Evolutionary conservation across 2,113 vertebrate species (phyloP).

Genomic region (Myxocyprinus asiaticus): DNA sequence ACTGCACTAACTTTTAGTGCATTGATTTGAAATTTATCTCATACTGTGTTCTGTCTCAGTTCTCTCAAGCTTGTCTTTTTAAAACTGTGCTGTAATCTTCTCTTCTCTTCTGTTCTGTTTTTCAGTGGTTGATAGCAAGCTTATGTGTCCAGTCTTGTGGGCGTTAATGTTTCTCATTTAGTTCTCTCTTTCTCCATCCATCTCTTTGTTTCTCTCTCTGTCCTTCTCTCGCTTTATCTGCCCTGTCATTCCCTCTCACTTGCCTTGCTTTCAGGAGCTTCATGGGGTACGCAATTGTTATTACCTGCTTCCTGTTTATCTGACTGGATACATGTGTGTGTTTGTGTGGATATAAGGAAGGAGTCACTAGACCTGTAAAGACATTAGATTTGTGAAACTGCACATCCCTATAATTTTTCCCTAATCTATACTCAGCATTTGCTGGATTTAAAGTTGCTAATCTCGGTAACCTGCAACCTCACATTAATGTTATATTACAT

Average conservation of each 20-base stretch:
- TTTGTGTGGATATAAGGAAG: slow-evolving; percentile 41
- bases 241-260: slow-evolving; percentile 68
- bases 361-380: not conserved
- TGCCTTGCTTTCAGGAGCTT: slow-evolving; percentile 94
- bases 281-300: slow-evolving; percentile 88
- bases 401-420: too few species aligned
- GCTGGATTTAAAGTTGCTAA: too few species aligned
- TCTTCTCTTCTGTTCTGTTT: slow-evolving; percentile 1
- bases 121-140: slow-evolving; percentile 30
- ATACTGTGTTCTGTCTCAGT: slow-evolving; percentile 26
- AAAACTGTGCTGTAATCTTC: slow-evolving; percentile 23
- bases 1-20: too few species aligned
- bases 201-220: slow-evolving; percentile 22
- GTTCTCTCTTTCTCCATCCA: not conserved
- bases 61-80: slow-evolving; percentile 1
- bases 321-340: slow-evolving; percentile 40
- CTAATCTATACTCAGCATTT: too few species aligned
- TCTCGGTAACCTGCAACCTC: too few species aligned
- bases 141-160: slow-evolving; percentile 18
- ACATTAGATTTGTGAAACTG: not conserved
- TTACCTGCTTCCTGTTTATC: slow-evolving; percentile 39
- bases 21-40: slow-evolving; percentile 48
- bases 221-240: slow-evolving; percentile 10
- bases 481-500: too few species aligned
- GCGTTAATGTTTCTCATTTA: slow-evolving; percentile 21